Evolutionary conservation across 2,797 vertebrate species (phyloP), one percentile per base, ranked within the genome.

Genomic region (Microctenopoma steveboyesi): DNA sequence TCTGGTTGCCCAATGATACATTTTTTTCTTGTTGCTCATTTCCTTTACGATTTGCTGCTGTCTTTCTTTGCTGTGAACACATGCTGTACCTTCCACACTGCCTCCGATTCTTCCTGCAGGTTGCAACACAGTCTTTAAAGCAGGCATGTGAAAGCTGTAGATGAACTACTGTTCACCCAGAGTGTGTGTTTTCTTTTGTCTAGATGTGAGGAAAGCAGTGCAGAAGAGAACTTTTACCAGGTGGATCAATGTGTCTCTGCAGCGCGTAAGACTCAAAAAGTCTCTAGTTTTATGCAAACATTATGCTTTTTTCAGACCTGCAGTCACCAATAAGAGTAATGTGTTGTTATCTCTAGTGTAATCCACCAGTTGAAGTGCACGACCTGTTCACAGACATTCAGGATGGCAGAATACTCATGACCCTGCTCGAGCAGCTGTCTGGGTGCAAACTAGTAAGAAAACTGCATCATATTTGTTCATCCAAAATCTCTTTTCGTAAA

Each of bases 331-430:
- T 54, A 18, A 43, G 4, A 15, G 28, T 63, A 13, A 15, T 35
- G 7, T 40, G 56, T 55, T 69, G 6, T 74, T 37, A 18, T 69
- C 54, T 53, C 5, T 86, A 98, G 96, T 87, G 92, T 65, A 87
- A 93, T 51, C 96, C 96, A 33, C 94, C 95, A 2, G 68, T 95
- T 46, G 93, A 94, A 90, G 95, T 98, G n/a, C 91, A 87, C 43
- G 92, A 97, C 87, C 87, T 98, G 82, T 96, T 96, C 73, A 16
- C 81, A 43, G 97, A 97, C 71, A 91, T 98, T 57, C 96, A 95
- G 88, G 96, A 97, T 88, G 97, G 97, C 39, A 94, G 92, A 79
- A 90, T 97, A 70, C 92, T 98, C 72, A 94, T 98, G 97, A 94
- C 94, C 0, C 78, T 98, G 69, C 79, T 97, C 86, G 96, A 97